A percentile compares a stretch with the other conserved stretches of the same genome.
phyloP scores from a whole-genome alignment of 2,888 invertebrate species.

The Pammene aurita region DNA sequence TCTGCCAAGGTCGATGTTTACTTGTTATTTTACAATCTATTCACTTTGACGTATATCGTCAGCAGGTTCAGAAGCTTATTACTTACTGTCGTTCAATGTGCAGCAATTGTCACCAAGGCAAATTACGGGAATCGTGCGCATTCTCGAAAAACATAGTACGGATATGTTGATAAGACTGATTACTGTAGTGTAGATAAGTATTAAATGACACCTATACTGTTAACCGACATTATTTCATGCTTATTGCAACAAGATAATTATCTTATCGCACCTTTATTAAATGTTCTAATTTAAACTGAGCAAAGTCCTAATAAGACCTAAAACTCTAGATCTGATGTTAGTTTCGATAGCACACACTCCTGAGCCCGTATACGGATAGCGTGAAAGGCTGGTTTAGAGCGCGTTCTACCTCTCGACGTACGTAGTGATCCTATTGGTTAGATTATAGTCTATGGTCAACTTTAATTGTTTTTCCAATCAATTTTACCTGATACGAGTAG shows the following conservation, averaged over 20 bases:
- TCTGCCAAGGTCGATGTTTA: too few species aligned
- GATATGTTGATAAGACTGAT: too few species aligned
- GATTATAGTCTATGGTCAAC: conserved; percentile 1
- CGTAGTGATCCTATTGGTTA: conserved; percentile 1
- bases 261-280: background rate
- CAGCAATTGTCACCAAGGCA: too few species aligned
- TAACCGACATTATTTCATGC: too few species aligned
- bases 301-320: background rate
- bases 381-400: background rate
- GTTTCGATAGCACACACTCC: conserved; percentile 28
- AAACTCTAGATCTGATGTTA: background rate
- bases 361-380: conserved; percentile 28
- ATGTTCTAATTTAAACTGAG: background rate
- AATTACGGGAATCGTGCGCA: too few species aligned
- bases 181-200: too few species aligned
- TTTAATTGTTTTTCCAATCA: background rate
- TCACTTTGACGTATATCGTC: background rate
- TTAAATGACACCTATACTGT: too few species aligned
- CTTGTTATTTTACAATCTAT: too few species aligned
- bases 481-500: too few species aligned
- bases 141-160: too few species aligned
- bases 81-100: too few species aligned
- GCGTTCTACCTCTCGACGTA: background rate
- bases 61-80: background rate
- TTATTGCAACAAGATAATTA: too few species aligned